Percentiles rank a stretch among this genome's conserved stretches.
Evolutionary conservation across 2,113 vertebrate genomes (phyloP).

Genomic region (Craseonycteris thonglongyai): DNA sequence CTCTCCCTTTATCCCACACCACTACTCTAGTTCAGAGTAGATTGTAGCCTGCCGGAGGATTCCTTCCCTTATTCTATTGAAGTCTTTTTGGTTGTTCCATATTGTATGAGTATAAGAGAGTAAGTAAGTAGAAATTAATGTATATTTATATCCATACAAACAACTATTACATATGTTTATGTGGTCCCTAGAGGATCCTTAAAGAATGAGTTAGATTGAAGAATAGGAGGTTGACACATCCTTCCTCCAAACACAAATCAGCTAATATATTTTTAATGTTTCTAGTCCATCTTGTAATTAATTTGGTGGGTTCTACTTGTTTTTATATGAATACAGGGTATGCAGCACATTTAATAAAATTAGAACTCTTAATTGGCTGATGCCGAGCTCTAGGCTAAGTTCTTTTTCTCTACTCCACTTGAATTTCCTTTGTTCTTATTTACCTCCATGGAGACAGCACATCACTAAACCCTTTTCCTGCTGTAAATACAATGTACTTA

Average conservation of each 20-base stretch:
- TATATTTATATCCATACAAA: background rate
- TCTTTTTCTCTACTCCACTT: background rate
- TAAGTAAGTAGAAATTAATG: conserved; percentile 40
- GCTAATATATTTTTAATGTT: conserved; percentile 34
- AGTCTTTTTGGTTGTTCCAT: conserved; percentile 22
- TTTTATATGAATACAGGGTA: conserved; percentile 43
- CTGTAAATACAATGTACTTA: background rate
- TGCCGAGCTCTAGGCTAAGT: conserved; percentile 3
- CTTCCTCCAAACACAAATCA: conserved; percentile 24
- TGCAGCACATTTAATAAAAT: conserved; percentile 25
- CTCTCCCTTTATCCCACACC: conserved; percentile 6
- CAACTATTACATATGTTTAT: background rate
- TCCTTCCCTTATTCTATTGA: background rate
- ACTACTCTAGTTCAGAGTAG: conserved; percentile 36
- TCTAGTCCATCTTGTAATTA: conserved; percentile 39
- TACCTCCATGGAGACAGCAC: background rate
- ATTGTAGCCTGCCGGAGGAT: conserved; percentile 32
- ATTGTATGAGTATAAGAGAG: conserved; percentile 23
- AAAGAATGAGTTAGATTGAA: conserved; percentile 27
- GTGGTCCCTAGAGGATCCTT: conserved; percentile 21
- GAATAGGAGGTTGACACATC: background rate
- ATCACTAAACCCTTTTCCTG: background rate
- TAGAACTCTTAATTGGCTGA: background rate
- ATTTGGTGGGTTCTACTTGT: conserved; percentile 40
- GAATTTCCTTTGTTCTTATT: background rate